Conservation (phyloP, 1,140 invertebrate species). For the Drosophila melanica region DNA sequence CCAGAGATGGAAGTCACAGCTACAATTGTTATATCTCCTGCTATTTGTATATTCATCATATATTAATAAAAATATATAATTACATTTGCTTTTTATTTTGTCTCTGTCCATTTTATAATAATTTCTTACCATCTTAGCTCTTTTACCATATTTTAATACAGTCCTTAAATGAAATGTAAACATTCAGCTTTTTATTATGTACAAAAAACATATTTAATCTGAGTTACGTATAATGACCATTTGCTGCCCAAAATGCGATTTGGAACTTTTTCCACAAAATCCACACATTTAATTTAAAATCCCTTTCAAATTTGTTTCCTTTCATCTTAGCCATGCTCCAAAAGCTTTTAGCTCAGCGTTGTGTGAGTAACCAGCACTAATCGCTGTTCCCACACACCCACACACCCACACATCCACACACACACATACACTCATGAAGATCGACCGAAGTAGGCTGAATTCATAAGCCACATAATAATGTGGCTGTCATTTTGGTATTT, state of each 20-base stretch:
- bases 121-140: too few relatives aligned
- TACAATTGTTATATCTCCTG: too few relatives aligned
- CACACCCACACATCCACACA: not conserved
- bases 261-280: not conserved
- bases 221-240: not conserved
- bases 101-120: too few relatives aligned
- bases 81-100: too few relatives aligned
- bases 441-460: not conserved
- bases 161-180: too few relatives aligned
- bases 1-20: too few relatives aligned
- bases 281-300: slow-evolving; percentile 24
- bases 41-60: too few relatives aligned
- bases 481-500: slow-evolving; percentile 30
- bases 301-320: not conserved
- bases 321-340: not conserved
- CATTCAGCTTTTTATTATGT: not conserved
- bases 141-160: too few relatives aligned
- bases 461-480: slow-evolving; percentile 30
- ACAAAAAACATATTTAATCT: slow-evolving; percentile 6
- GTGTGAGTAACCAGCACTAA: slow-evolving; percentile 5
- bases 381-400: slow-evolving; percentile 2
- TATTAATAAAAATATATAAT: too few relatives aligned
- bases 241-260: not conserved
- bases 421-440: not conserved
- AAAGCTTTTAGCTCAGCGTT: slow-evolving; percentile 15